Conservation (phyloP, 2,113 vertebrate species). For the Pterocles burchelli region DNA sequence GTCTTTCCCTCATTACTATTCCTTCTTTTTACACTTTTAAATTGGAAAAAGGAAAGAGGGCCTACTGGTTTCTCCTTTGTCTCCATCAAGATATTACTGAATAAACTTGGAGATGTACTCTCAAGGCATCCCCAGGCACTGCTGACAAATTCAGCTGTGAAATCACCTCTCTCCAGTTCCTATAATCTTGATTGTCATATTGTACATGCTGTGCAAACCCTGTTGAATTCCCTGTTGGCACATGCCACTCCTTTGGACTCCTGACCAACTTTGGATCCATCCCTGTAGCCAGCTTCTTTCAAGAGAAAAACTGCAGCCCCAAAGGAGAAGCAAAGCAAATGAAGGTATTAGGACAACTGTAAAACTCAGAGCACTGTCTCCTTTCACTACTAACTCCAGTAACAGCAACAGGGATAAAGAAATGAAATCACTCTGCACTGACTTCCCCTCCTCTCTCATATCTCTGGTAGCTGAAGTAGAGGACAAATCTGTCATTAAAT, state of each 20-base stretch:
- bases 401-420: not conserved
- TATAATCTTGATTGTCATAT: not conserved
- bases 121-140: not conserved
- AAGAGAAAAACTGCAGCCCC: not conserved
- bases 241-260: not conserved
- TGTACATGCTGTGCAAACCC: not conserved
- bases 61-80: not conserved
- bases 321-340: not conserved
- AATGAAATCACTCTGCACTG: not conserved
- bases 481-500: conserved; percentile 68
- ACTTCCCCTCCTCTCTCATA: not conserved
- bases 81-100: not conserved
- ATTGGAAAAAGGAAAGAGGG: not conserved
- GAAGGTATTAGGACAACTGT: not conserved
- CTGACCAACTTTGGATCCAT: not conserved
- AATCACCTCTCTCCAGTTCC: not conserved
- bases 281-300: not conserved
- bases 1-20: not conserved
- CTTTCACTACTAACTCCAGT: not conserved
- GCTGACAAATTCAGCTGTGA: not conserved
- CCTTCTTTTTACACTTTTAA: not conserved
- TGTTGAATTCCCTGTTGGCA: not conserved
- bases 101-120: not conserved
- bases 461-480: conserved; percentile 24
- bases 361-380: not conserved